Evolutionary conservation across 2,888 invertebrate genomes (phyloP).

Genomic region (Drosophila prostipennis): DNA sequence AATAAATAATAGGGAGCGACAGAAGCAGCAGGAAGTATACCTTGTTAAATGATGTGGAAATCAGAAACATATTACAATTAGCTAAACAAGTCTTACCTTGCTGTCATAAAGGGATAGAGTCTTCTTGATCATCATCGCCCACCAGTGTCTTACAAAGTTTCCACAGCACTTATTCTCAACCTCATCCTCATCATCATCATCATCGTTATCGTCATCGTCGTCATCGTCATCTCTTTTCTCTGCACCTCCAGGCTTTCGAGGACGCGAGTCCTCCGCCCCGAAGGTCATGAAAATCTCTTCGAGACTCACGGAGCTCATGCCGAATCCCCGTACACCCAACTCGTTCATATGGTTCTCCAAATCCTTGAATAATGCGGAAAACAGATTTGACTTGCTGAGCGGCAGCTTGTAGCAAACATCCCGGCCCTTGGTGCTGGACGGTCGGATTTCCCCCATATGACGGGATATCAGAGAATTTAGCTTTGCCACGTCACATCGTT

Average conservation of each 20-base stretch:
- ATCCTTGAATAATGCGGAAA: slow-evolving; percentile 88
- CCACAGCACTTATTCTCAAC: background rate
- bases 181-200: background rate
- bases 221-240: background rate
- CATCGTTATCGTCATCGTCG: slow-evolving; percentile 83
- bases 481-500: slow-evolving; percentile 83
- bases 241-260: background rate
- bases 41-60: background rate
- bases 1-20: background rate
- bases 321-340: slow-evolving; percentile 90
- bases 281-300: slow-evolving; percentile 93
- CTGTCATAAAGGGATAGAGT: background rate
- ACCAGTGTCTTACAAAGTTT: slow-evolving; percentile 83
- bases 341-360: slow-evolving; percentile 86
- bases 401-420: slow-evolving; percentile 89
- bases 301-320: slow-evolving; percentile 91
- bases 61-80: too few species aligned
- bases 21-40: background rate
- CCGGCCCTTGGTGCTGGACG: slow-evolving; percentile 88
- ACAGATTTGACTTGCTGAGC: slow-evolving; percentile 86
- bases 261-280: slow-evolving; percentile 82
- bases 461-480: slow-evolving; percentile 86
- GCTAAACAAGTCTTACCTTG: slow-evolving; percentile 3
- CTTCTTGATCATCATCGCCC: slow-evolving; percentile 14
- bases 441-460: slow-evolving; percentile 87